Percentiles rank a stretch among this genome's conserved stretches.
Evolutionary conservation across 2,888 invertebrate species (phyloP).

Genomic region (Chymomyza amoena): DNA sequence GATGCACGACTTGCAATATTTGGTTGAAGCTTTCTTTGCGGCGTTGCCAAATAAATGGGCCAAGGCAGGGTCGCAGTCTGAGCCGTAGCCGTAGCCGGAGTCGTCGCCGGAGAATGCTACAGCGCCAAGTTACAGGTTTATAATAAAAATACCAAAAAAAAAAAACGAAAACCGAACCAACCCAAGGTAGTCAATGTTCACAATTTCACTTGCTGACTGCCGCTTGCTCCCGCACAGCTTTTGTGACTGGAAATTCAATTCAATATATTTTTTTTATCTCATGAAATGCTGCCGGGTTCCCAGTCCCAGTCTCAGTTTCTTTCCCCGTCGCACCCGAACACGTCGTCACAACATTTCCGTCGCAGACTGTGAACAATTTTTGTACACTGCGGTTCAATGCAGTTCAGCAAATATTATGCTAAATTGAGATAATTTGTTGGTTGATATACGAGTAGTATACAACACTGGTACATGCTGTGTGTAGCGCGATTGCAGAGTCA

Average conservation of each 20-base stretch:
- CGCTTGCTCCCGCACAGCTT: slow-evolving; percentile 2
- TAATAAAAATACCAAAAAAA: background rate
- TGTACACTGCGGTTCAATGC: slow-evolving; percentile 55
- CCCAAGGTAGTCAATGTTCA: background rate
- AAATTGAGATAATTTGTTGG: slow-evolving; percentile 70
- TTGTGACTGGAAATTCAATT: slow-evolving; percentile 52
- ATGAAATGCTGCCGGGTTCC: slow-evolving; percentile 31
- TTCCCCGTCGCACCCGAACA: slow-evolving; percentile 32
- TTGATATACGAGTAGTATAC: slow-evolving; percentile 38
- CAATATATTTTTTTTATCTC: slow-evolving; percentile 57
- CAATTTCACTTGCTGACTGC: background rate
- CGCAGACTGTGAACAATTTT: background rate
- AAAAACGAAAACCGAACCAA: too few relatives aligned
- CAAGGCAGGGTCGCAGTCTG: background rate
- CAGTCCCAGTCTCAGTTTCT: too few relatives aligned
- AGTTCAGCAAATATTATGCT: slow-evolving; percentile 71
- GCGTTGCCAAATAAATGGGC: background rate
- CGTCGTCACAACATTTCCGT: background rate
- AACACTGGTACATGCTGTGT: background rate
- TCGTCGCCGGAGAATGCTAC: background rate
- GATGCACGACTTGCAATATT: background rate
- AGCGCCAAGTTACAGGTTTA: background rate
- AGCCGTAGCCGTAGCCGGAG: background rate
- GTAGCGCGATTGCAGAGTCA: background rate
- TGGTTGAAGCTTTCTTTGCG: background rate